Evolutionary conservation across 2,888 invertebrate genomes (phyloP), one percentile per base, ranked within the genome.

Genomic region (Ochlodes sylvanus): DNA sequence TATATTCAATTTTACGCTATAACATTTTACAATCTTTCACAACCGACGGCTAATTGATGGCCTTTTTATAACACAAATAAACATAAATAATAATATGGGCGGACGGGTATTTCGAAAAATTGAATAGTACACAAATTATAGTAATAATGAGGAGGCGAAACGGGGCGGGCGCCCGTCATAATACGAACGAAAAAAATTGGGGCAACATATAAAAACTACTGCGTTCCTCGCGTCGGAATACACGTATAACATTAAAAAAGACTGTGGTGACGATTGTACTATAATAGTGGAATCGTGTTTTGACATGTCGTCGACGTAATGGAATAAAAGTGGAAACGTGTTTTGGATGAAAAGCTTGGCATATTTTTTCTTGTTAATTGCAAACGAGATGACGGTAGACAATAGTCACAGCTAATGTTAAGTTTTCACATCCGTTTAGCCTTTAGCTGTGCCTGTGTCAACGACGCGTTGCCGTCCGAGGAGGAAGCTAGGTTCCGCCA

Each of bases 71-170:
- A 75, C 67, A 74, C 60, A 60, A 64, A 52, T 65, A 69, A 70
- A 67, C 69, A 75, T 77, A 76, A 77, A 79, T 76, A 77, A 79
- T 75, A 71, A 47, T 67, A 76, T 81, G 84, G 86, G 87, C 84
- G 86, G 80, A 75, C 79, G 75, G 72, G 69, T 71, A 71, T 75
- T 57, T 66, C 68, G 70, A 75, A 75, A 76, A 77, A 81, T 81
- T 81, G 79, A 83, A 84, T 85, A 81, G 77, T 78, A 78, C 80
- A 82, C 79, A 82, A 78, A 84, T 86, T 80, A 81, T 79, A 69
- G 76, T 78, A 75, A 75, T 85, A 84, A 85, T 81, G 80, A 85
- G 77, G 82, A 81, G 86, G 86, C 81, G 80, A 82, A 77, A 83
- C 78, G 78, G 82, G 88, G 85, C 86, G 87, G 74, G 65, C 60